Conservation (phyloP, 2,113 vertebrate genomes). For the Gymnobelideus leadbeateri region DNA sequence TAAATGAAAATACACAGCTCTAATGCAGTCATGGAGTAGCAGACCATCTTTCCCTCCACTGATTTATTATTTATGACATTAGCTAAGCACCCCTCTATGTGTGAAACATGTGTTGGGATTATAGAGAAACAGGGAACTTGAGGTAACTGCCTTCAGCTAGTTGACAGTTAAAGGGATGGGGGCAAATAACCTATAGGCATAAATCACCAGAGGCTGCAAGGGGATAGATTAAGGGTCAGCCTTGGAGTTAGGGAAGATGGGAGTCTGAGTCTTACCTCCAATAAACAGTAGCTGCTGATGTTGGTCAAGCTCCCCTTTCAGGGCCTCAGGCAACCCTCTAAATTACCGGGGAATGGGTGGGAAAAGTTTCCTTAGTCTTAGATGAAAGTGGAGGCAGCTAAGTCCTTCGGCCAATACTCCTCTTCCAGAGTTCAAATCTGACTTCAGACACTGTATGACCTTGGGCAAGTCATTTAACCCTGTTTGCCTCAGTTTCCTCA, state of each 20-base stretch:
- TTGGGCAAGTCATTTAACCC: background rate
- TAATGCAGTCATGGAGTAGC: background rate
- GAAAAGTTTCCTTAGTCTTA: background rate
- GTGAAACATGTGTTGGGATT: background rate
- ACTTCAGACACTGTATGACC: background rate
- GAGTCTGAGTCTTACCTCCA: background rate
- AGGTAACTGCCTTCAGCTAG: background rate
- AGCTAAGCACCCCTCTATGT: background rate
- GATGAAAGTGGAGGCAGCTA: background rate
- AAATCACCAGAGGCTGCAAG: background rate
- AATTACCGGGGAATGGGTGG: background rate
- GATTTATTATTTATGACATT: background rate
- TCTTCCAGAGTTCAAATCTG: background rate
- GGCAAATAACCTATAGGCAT: background rate
- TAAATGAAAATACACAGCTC: background rate
- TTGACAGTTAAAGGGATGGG: background rate
- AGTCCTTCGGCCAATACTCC: background rate
- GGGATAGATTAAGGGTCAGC: background rate
- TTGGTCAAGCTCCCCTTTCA: background rate
- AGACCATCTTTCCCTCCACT: background rate
- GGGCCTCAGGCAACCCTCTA: background rate
- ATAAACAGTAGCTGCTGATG: background rate
- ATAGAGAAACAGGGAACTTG: background rate
- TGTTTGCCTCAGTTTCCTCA: background rate
- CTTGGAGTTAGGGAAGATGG: background rate